Base-by-base conservation (phyloP, 1,140 invertebrate genomes). In the Sycophaga agraensis region DNA sequence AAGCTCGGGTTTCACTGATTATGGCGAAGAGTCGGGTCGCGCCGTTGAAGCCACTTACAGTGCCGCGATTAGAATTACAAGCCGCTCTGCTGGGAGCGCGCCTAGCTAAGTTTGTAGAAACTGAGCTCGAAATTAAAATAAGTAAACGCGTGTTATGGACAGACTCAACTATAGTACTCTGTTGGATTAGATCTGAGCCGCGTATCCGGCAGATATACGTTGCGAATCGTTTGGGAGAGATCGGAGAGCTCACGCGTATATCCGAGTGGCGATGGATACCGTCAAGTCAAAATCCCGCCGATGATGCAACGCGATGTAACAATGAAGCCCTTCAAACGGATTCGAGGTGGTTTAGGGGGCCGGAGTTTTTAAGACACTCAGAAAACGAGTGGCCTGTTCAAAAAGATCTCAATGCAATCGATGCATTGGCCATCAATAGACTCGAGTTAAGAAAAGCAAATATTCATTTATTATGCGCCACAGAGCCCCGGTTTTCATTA, bases 201-300 rank as follows among this genome's bases (percentile, higher is more conserved):
- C 2, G 22, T 16, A 9, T 2, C 2, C 12, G 14, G 4, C 35
- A 54, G 31, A 16, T 40, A 2, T 54, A n/a, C 11, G 51, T 54
- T 3, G 51, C 21, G 9, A 37, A 37, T n/a, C 34, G 49, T 12
- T 14, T 51, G n/a, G 21, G 16, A 4, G 21, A 35, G 19, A 54
- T 54, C 16, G 14, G 21, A n/a, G 57, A 59, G 14, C 37, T 61
- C 14, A 61, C 70, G 9, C 39, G 55, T 4, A 24, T 34, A 2
- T 26, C 51, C 11, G 59, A 76, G 19, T 84, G 81, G 83, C 16
- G 40, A 22, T 76, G 84, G 65, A 71, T 83, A 0, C 40, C 55
- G 8, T 69, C 75, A 2, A 45, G 54, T 17, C 50, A 76, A 1
- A 83, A 84, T 68, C 78, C 80, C 26, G 78, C 78, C 1, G 82